Evolutionary conservation across 2,113 vertebrate genomes (phyloP).

Genomic region (Mustelus asterias): DNA sequence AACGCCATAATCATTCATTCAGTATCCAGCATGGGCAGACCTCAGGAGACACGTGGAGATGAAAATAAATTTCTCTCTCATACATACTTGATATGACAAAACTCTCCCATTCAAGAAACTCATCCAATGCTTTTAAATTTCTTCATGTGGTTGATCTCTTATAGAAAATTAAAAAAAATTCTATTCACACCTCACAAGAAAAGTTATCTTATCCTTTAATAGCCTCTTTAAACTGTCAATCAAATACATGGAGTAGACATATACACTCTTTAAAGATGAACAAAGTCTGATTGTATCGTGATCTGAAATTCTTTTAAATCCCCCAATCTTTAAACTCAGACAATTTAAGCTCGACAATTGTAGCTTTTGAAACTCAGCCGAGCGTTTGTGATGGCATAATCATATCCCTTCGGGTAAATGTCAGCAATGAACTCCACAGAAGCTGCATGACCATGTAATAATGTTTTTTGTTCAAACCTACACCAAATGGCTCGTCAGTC

Average conservation of each 20-base stretch:
- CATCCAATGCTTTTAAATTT: background rate
- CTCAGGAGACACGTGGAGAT: background rate
- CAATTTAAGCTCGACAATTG: background rate
- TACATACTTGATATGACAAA: background rate
- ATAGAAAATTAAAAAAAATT: background rate
- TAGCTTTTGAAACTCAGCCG: background rate
- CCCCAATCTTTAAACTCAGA: background rate
- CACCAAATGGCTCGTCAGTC: background rate
- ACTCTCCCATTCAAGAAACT: background rate
- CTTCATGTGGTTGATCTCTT: background rate
- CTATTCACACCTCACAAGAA: background rate
- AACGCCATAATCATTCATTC: background rate
- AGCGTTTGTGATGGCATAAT: background rate
- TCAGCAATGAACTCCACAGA: background rate
- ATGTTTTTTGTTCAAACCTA: background rate
- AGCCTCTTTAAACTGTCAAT: background rate
- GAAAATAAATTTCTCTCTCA: background rate
- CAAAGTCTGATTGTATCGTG: background rate
- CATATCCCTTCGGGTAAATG: background rate
- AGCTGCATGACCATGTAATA: background rate
- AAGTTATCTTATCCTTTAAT: background rate
- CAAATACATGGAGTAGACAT: background rate
- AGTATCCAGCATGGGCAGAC: background rate
- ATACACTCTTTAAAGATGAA: too few relatives aligned
- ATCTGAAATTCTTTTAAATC: background rate